Conservation (phyloP, 2,113 vertebrate genomes). For the Forbesichthys agassizii region DNA sequence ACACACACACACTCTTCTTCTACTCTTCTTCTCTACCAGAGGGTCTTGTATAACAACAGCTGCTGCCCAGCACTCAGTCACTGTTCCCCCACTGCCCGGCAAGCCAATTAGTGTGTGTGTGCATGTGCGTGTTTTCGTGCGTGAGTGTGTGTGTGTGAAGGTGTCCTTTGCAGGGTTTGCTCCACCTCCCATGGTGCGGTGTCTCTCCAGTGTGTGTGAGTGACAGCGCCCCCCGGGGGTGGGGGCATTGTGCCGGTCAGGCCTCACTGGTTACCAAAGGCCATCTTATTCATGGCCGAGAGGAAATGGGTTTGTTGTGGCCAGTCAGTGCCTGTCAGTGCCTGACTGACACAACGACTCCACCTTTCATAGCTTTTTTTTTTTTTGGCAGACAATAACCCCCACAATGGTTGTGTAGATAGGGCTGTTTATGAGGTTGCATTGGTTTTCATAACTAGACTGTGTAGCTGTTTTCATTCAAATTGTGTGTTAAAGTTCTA, state of each 20-base stretch:
- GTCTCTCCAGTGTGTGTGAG: constrained; percentile 67
- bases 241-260: constrained; percentile 58
- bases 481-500: no score
- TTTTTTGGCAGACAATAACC: not conserved
- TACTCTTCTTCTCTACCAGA: constrained; percentile 37
- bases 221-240: constrained; percentile 52
- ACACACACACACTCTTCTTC: not conserved
- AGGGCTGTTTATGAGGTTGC: no score
- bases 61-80: constrained; percentile 47
- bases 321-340: not conserved
- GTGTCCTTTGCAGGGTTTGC: constrained; percentile 69
- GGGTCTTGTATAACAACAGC: constrained; percentile 54
- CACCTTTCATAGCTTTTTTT: constrained; percentile 13
- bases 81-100: constrained; percentile 61
- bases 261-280: constrained; percentile 62
- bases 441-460: no score
- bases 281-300: constrained; percentile 42
- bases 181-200: constrained; percentile 70
- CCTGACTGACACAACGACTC: constrained; percentile 1
- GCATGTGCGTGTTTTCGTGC: constrained; percentile 45
- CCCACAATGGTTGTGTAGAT: no score
- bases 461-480: no score
- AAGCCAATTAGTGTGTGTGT: constrained; percentile 70
- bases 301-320: constrained; percentile 39
- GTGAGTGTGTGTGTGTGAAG: constrained; percentile 37